Conservation (phyloP, 2,113 vertebrate genomes). For the western clawed frog (Xenopus tropicalis) region UCB_Xtro_10.0 CM004443.2:120705001-120705500, state of each 20-base stretch:
- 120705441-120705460: slow-evolving; percentile 65
- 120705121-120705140: slow-evolving; percentile 97
- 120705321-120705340: slow-evolving; percentile 50
- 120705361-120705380: slow-evolving; percentile 60
- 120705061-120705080: slow-evolving; percentile 90
- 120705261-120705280: slow-evolving; percentile 71
- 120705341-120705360: slow-evolving; percentile 58
- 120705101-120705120: slow-evolving; percentile 97
- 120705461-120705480: slow-evolving; percentile 59
- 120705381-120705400: slow-evolving; percentile 59
- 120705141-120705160: slow-evolving; percentile 97
- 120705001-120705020: too few relatives aligned
- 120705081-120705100: slow-evolving; percentile 97
- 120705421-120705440: slow-evolving; percentile 73
- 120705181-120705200: slow-evolving; percentile 59
- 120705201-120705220: slow-evolving; percentile 70
- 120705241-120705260: slow-evolving; percentile 74
- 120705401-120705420: slow-evolving; percentile 34
- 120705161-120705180: slow-evolving; percentile 96
- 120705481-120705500: slow-evolving; percentile 58
- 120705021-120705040: too few relatives aligned
- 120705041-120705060: background rate
- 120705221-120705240: slow-evolving; percentile 77
- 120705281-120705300: slow-evolving; percentile 64
- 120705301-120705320: slow-evolving; percentile 51